Evolutionary conservation across 2,888 invertebrate genomes (phyloP).

Genomic region (Bursaphelenchus okinawaensis): DNA sequence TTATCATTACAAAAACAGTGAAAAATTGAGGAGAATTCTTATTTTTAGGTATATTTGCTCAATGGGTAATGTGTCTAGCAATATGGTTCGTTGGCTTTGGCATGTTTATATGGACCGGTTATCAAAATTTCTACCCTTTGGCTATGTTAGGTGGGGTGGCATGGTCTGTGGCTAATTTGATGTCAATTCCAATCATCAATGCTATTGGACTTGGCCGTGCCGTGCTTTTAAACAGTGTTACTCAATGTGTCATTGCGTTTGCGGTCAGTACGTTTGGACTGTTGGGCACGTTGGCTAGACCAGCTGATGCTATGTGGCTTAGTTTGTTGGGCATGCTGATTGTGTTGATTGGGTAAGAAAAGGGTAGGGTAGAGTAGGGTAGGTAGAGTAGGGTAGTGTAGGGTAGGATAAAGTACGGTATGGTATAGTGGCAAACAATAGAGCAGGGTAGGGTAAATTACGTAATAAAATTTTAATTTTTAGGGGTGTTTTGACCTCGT

Average conservation of each 20-base stretch:
- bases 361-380: too few species aligned
- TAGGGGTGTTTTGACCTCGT: neutral
- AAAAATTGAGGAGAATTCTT: too few species aligned
- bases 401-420: too few species aligned
- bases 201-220: conserved; percentile 60
- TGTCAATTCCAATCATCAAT: conserved; percentile 60
- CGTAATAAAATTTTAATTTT: neutral
- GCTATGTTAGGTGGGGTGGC: conserved; percentile 61
- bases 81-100: conserved; percentile 56
- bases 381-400: too few species aligned
- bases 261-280: conserved; percentile 56
- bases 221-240: conserved; percentile 60
- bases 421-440: neutral
- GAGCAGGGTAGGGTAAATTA: too few species aligned
- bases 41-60: conserved; percentile 61
- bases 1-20: too few species aligned
- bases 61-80: conserved; percentile 60
- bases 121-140: conserved; percentile 59
- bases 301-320: conserved; percentile 27
- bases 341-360: conserved; percentile 20
- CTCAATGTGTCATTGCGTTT: conserved; percentile 61
- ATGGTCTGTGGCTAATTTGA: conserved; percentile 60
- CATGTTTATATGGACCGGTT: conserved; percentile 55
- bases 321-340: conserved; percentile 33
- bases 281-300: conserved; percentile 30